Evolutionary conservation across 1,140 invertebrate genomes (phyloP).

Genomic region (Leptonema lineaticorne): DNA sequence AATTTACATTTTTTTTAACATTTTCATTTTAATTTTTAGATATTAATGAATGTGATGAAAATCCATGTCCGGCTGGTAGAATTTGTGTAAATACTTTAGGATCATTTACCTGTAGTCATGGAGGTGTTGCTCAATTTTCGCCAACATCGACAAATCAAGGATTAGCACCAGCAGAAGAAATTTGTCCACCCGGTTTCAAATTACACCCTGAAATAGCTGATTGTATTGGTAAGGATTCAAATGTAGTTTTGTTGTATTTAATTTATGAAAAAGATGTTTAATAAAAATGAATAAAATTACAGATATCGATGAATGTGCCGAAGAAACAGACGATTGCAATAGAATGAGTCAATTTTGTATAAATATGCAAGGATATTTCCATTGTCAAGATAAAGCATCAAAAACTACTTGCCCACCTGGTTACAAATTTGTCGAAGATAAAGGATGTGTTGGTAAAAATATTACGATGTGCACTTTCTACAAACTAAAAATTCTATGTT

Average conservation of each 20-base stretch:
- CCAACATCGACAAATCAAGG: constrained; percentile 25
- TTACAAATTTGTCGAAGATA: constrained; percentile 61
- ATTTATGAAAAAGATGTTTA: not conserved
- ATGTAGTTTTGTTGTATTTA: not conserved
- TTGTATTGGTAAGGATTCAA: constrained; percentile 60
- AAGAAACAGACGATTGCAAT: constrained; percentile 62
- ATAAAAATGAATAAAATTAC: constrained; percentile 22
- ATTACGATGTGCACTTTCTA: not conserved
- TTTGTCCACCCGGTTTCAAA: constrained; percentile 68
- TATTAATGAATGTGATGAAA: constrained; percentile 70
- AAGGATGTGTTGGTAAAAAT: constrained; percentile 61
- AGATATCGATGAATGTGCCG: constrained; percentile 74
- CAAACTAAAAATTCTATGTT: not conserved
- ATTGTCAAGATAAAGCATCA: constrained; percentile 62
- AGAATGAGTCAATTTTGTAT: constrained; percentile 65
- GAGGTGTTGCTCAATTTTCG: constrained; percentile 44
- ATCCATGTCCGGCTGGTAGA: constrained; percentile 62
- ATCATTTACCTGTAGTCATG: constrained; percentile 62
- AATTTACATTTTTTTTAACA: not conserved
- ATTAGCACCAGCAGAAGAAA: constrained; percentile 47
- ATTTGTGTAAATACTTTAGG: constrained; percentile 72
- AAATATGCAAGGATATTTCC: constrained; percentile 68
- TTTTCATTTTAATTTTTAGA: constrained; percentile 52
- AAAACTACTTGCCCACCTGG: constrained; percentile 66
- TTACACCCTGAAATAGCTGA: constrained; percentile 57